These are phyloP conservation scores for Capromys pilorides DNA, from an alignment of 2,797 vertebrate genomes.

Conservation along the genomic window DNA sequence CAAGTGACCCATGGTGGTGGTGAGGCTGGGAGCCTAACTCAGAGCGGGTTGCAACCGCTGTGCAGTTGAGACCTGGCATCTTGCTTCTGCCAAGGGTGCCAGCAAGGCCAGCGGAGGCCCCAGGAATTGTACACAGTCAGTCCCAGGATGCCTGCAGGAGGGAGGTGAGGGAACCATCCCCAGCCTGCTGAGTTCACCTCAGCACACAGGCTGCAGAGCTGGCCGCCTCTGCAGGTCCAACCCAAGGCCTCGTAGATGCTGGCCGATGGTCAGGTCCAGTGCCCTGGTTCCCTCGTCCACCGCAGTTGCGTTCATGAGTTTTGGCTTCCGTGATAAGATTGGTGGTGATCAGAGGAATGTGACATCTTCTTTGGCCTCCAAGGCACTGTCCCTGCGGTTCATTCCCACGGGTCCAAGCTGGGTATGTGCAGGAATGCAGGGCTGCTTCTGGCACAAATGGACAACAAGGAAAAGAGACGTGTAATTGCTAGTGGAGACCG, in stretches of 20 bases:
- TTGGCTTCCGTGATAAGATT: background rate
- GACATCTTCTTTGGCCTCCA: background rate
- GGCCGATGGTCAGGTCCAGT: background rate
- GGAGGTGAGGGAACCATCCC: background rate
- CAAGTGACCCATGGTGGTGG: background rate
- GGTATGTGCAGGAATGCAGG: background rate
- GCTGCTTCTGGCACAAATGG: background rate
- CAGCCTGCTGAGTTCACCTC: background rate
- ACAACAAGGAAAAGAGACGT: background rate
- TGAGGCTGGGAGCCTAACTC: background rate
- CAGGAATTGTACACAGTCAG: fast-evolving
- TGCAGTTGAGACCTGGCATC: background rate
- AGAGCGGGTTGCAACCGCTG: background rate
- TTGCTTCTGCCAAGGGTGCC: constrained; percentile 55
- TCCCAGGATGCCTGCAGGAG: background rate
- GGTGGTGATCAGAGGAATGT: background rate
- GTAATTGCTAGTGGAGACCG: background rate
- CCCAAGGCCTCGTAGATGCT: background rate
- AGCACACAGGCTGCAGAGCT: no score
- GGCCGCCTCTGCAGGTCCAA: no score
- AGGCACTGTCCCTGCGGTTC: fast-evolving
- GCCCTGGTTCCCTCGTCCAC: background rate
- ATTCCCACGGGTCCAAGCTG: background rate
- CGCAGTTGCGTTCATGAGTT: fast-evolving
- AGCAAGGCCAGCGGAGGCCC: constrained; percentile 51